These are phyloP conservation scores for Redunca redunca DNA, from an alignment of 2,113 vertebrate genomes.

Conservation along the genomic window DNA sequence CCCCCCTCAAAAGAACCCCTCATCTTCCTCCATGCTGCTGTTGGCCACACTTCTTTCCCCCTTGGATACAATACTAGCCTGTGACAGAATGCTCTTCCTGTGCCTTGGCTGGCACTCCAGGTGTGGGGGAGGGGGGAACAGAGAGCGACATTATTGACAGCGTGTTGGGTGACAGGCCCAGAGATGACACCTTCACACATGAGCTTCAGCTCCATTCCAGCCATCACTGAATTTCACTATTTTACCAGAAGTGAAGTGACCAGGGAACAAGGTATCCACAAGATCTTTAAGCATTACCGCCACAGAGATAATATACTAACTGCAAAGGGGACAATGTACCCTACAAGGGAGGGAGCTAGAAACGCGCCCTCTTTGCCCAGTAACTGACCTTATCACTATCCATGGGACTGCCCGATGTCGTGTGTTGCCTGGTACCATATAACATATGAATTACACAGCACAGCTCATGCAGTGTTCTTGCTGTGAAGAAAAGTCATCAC, in stretches of 20 bases:
- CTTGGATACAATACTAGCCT: background rate
- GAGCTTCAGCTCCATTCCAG: background rate
- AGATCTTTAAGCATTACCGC: background rate
- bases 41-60: background rate
- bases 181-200: background rate
- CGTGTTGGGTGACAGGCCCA: background rate
- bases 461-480: background rate
- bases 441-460: background rate
- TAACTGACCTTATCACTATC: background rate
- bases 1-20: background rate
- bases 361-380: too few species aligned
- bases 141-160: background rate
- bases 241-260: background rate
- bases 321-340: background rate
- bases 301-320: background rate
- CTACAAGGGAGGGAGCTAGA: background rate
- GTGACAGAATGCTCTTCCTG: background rate
- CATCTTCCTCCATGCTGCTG: background rate
- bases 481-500: background rate
- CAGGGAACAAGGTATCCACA: background rate
- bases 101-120: background rate
- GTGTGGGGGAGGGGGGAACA: background rate
- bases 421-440: rapidly evolving
- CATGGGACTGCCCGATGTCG: background rate
- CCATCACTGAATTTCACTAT: background rate